phyloP scores from a whole-genome alignment of 2,888 invertebrate genomes.

The Synergus japonicus region DNA sequence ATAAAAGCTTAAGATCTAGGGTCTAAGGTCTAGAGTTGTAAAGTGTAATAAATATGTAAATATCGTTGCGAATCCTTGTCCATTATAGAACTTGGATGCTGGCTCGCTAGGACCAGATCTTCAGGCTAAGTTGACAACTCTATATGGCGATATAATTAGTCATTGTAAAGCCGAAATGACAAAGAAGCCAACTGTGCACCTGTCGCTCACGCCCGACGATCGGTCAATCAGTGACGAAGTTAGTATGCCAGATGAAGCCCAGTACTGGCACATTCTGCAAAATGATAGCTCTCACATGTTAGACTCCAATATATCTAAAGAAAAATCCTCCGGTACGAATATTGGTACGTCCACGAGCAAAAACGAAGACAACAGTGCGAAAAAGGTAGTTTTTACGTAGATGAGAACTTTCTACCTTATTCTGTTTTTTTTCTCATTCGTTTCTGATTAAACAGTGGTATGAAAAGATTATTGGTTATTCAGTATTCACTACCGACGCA shows the following conservation, averaged over 20 bases:
- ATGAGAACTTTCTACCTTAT: conserved; percentile 36
- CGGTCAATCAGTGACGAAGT: conserved; percentile 73
- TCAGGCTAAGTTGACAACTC: conserved; percentile 70
- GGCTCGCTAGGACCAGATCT: conserved; percentile 73
- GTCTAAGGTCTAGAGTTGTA: background rate
- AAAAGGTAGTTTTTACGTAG: conserved; percentile 68
- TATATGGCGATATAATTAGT: conserved; percentile 70
- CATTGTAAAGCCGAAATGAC: conserved; percentile 67
- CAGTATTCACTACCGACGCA: background rate
- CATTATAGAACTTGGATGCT: conserved; percentile 73
- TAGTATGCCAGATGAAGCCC: conserved; percentile 67
- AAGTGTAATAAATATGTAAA: conserved; percentile 4
- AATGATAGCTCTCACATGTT: conserved; percentile 70
- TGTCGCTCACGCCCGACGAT: conserved; percentile 71
- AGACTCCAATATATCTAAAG: conserved; percentile 69
- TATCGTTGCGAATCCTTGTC: conserved; percentile 44
- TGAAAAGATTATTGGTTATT: conserved; percentile 3
- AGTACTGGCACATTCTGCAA: conserved; percentile 70
- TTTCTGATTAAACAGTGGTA: background rate
- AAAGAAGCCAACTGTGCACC: conserved; percentile 70
- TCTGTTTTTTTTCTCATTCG: conserved; percentile 31
- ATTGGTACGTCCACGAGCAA: conserved; percentile 67
- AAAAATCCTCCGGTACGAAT: conserved; percentile 70
- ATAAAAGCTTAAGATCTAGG: background rate
- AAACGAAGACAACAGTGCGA: conserved; percentile 70